Percentiles rank a stretch among this genome's conserved stretches.
Conservation (phyloP, 1,140 invertebrate species). For the Achroia grisella region DNA sequence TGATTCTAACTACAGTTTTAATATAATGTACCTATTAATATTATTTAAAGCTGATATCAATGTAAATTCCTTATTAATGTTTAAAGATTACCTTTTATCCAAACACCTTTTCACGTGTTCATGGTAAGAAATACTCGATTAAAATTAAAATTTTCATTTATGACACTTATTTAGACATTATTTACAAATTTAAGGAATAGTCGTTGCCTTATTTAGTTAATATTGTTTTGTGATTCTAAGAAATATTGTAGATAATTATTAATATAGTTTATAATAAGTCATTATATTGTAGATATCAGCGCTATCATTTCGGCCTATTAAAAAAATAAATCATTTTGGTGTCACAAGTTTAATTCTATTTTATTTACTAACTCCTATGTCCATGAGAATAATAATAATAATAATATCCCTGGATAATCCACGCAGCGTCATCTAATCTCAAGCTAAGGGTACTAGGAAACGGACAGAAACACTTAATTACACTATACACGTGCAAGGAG, state of each 20-base stretch:
- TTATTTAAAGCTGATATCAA: conserved; percentile 18
- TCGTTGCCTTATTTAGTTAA: conserved; percentile 73
- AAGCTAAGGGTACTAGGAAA: too few relatives aligned
- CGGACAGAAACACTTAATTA: too few relatives aligned
- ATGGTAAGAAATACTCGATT: conserved; percentile 43
- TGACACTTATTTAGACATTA: conserved; percentile 44
- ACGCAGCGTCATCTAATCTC: too few relatives aligned
- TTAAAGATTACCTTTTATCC: conserved; percentile 34
- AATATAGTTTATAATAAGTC: conserved; percentile 64
- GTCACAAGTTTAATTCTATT: conserved; percentile 35
- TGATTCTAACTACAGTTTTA: conserved; percentile 6
- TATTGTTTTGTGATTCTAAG: conserved; percentile 71
- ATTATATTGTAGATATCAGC: conserved; percentile 69
- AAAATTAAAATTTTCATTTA: conserved; percentile 30
- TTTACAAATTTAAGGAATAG: conserved; percentile 64
- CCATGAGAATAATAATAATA: too few relatives aligned
- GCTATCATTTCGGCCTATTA: conserved; percentile 72
- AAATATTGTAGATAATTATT: conserved; percentile 66
- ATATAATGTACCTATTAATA: conserved; percentile 12
- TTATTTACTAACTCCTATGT: too few relatives aligned
- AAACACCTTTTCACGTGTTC: conserved; percentile 56
- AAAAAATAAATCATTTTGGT: conserved; percentile 71
- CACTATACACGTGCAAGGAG: too few relatives aligned
- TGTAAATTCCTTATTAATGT: conserved; percentile 33
- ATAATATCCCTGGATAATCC: too few relatives aligned